Conservation (phyloP, 2,888 invertebrate species). For the Heliconius hortense region DNA sequence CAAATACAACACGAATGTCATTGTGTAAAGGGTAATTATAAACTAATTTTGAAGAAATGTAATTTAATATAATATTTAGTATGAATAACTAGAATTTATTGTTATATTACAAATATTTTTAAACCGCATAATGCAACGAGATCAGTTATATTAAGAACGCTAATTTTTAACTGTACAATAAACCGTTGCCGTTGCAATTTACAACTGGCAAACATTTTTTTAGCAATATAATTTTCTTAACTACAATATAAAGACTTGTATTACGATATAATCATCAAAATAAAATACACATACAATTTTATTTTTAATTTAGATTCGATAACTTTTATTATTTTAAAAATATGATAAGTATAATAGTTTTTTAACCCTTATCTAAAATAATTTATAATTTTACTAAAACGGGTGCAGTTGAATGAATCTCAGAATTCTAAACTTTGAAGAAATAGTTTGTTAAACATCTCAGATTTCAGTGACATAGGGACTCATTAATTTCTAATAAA, state of each 20-base stretch:
- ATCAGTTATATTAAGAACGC: slow-evolving; percentile 36
- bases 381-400: not conserved
- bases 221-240: slow-evolving; percentile 18
- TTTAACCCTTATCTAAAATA: not conserved
- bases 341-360: not conserved
- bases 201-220: slow-evolving; percentile 24
- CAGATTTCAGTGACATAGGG: not conserved
- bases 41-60: not conserved
- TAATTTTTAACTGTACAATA: slow-evolving; percentile 34
- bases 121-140: slow-evolving; percentile 29
- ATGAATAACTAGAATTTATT: slow-evolving; percentile 16
- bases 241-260: not conserved
- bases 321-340: not conserved
- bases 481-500: not conserved
- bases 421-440: not conserved
- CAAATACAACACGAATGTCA: not conserved
- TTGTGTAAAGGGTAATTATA: not conserved
- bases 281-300: slow-evolving; percentile 1
- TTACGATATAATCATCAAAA: slow-evolving; percentile 9
- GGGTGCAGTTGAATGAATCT: not conserved
- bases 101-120: slow-evolving; percentile 23
- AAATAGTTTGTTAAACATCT: not conserved
- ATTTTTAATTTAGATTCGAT: not conserved
- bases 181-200: slow-evolving; percentile 19
- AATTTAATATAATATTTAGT: slow-evolving; percentile 1